Evolutionary conservation across 1,140 invertebrate genomes (phyloP), one percentile per base, ranked within the genome.

Genomic region (Drosophila pseudoananassae): DNA sequence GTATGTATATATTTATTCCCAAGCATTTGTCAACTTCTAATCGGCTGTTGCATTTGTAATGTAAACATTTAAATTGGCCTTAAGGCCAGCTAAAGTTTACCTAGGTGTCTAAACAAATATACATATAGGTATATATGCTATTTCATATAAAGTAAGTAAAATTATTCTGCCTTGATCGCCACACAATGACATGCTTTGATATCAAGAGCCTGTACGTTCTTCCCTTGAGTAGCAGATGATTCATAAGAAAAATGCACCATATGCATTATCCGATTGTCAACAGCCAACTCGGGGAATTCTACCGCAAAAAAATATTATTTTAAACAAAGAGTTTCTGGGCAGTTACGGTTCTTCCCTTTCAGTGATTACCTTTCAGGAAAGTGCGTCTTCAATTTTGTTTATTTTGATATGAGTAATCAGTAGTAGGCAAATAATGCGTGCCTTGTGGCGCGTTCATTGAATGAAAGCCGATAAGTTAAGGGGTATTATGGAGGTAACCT

Each of bases 311-410:
- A 43, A 36, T n/a, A 20, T 20, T 10, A 38, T 12, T 52, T 2
- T 15, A 31, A 38, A 69, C 63, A 69, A 69, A 68, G 65, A 31
- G 3, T 47, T 10, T 27, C 2, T 17, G 14, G 31, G 40, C 29
- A 10, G 49, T 20, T n/a, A 45, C 20, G 63, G 61, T 40, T 23
- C 31, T 69, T 50, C 14, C 63, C 55, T 69, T 69, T 69, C 65
- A 40, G 17, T 69, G 50, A 69, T 69, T 69, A 69, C 65, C 65
- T 63, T 69, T 68, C 27, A 9, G 10, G 25, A n/a, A 47, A 29
- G 40, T 69, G 33, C 65, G 65, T 7, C 43, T 55, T 54, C 52
- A 45, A 68, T 55, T 38, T 47, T 20, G 23, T 36, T 68, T 55
- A 47, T 5, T 55, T 47, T 46, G 38, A 15, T 29, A 36, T 69